Conservation (phyloP, 1,140 invertebrate genomes). For the Ceratina calcarata region DNA sequence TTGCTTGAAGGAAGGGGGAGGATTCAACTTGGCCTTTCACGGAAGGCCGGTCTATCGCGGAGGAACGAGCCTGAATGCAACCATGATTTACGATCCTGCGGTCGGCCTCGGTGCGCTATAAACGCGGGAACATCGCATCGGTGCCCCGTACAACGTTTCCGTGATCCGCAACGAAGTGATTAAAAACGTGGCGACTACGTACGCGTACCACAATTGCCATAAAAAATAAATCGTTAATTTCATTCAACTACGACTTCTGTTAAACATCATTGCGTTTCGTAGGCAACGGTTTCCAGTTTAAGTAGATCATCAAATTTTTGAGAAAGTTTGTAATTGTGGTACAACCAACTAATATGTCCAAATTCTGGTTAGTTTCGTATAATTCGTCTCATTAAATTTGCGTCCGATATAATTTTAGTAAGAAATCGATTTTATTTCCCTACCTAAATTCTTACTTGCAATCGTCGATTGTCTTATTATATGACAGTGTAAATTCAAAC, state of each 20-base stretch:
- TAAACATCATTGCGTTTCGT: not conserved
- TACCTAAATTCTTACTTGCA: no score
- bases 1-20: constrained; percentile 47
- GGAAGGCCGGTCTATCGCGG: constrained; percentile 49
- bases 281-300: no score
- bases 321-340: no score
- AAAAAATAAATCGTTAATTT: constrained; percentile 2
- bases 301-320: no score
- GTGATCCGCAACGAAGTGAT: constrained; percentile 20
- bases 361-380: no score
- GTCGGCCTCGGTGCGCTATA: constrained; percentile 47
- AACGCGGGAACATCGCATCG: constrained; percentile 55
- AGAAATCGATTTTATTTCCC: no score
- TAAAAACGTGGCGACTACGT: constrained; percentile 39
- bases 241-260: not conserved
- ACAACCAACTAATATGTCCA: no score
- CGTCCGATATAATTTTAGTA: no score
- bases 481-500: no score
- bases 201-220: not conserved
- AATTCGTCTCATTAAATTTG: no score
- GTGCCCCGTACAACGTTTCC: constrained; percentile 36
- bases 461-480: no score
- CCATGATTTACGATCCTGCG: constrained; percentile 60
- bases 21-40: constrained; percentile 55
- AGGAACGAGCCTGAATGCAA: constrained; percentile 41